phyloP scores from a whole-genome alignment of 2,797 vertebrate species.

The Malacoraja senta region DNA sequence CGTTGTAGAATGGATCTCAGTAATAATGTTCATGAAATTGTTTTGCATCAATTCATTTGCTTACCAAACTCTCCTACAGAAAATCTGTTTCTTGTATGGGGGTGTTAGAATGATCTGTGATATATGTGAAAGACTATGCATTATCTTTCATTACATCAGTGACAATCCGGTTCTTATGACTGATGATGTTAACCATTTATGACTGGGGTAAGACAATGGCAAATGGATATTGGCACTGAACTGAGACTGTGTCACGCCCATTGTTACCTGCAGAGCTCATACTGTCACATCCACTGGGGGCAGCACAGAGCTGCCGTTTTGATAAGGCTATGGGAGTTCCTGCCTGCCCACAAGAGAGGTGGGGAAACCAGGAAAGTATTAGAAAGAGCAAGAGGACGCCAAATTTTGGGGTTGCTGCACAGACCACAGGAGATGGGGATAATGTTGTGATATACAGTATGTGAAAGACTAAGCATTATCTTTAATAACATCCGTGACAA shows the following conservation, averaged over 20 bases:
- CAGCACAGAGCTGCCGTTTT: not conserved
- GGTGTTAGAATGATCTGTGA: not conserved
- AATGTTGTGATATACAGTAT: not conserved
- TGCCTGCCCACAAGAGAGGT: not conserved
- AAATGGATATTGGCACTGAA: not conserved
- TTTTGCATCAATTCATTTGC: not conserved
- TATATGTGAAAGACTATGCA: not conserved
- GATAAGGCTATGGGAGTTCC: no score
- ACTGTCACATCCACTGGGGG: not conserved
- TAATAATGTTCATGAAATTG: not conserved
- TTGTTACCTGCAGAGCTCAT: no score
- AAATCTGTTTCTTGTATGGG: not conserved
- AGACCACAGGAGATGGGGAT: no score
- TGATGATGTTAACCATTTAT: not conserved
- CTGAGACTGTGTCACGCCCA: not conserved
- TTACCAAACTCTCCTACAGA: not conserved
- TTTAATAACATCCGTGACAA: not conserved
- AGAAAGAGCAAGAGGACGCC: not conserved
- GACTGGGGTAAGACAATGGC: not conserved
- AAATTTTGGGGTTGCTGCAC: not conserved
- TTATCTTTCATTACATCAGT: not conserved
- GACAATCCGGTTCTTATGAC: not conserved
- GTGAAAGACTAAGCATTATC: not conserved
- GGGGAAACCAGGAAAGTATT: not conserved
- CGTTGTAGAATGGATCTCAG: not conserved